Evolutionary conservation across 2,797 vertebrate genomes (phyloP).

Genomic region (Pelobates cultripes): DNA sequence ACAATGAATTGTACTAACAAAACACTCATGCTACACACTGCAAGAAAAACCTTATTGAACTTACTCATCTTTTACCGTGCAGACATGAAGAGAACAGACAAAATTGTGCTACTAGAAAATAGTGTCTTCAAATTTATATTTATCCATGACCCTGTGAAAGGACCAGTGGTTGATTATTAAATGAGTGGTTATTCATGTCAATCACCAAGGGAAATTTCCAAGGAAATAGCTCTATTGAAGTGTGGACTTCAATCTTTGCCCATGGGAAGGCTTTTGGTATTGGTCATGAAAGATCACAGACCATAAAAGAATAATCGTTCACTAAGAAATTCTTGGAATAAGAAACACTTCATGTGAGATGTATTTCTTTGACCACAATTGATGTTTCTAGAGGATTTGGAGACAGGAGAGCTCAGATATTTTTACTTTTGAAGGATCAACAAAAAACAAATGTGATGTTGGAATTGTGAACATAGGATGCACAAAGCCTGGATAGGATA

Average conservation of each 20-base stretch:
- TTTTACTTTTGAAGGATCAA: not conserved
- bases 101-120: not conserved
- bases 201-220: not conserved
- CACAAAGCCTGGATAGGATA: not conserved
- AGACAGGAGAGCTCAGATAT: not conserved
- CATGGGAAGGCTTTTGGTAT: not conserved
- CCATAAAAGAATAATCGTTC: slow-evolving; percentile 1
- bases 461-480: not conserved
- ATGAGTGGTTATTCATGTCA: slow-evolving; percentile 16
- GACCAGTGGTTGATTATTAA: not conserved
- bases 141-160: not conserved
- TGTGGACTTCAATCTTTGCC: not conserved
- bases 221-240: not conserved
- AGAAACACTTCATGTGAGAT: not conserved
- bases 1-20: not conserved
- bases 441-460: not conserved
- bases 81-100: not conserved
- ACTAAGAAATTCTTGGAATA: not conserved
- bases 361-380: not conserved
- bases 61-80: not conserved
- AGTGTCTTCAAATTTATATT: slow-evolving; percentile 12
- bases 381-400: not conserved
- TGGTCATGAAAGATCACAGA: not conserved
- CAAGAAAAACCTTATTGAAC: slow-evolving; percentile 1
- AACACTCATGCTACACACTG: not conserved